These are phyloP conservation scores for Autographa gamma DNA, from an alignment of 2,888 invertebrate species.

Conservation along the genomic window DNA sequence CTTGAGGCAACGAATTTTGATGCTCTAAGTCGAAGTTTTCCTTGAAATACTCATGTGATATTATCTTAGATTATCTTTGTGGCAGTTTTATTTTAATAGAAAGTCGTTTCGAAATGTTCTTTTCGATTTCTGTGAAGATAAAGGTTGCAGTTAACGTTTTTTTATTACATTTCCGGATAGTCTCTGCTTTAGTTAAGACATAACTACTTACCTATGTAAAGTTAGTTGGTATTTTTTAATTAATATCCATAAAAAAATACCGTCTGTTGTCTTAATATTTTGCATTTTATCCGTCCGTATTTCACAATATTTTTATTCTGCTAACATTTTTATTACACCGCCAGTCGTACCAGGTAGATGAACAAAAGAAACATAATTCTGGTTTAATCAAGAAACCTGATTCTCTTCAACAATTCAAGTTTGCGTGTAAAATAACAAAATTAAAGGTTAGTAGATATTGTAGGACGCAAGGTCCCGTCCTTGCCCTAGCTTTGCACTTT, in stretches of 20 bases:
- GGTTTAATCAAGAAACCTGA: conserved; percentile 27
- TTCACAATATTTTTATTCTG: not conserved
- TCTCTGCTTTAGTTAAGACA: no score
- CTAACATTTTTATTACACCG: not conserved
- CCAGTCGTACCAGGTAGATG: not conserved
- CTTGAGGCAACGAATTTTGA: conserved; percentile 64
- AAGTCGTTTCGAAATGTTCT: not conserved
- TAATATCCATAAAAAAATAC: not conserved
- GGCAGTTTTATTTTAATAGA: not conserved
- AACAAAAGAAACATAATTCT: conserved; percentile 9
- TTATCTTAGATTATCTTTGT: conserved; percentile 16
- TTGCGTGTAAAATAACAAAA: conserved; percentile 39
- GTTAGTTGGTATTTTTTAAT: not conserved
- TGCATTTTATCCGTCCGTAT: not conserved
- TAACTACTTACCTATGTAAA: no score
- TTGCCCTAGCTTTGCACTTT: conserved; percentile 57
- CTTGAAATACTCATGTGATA: conserved; percentile 33
- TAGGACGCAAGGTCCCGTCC: conserved; percentile 59
- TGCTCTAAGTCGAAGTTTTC: conserved; percentile 53
- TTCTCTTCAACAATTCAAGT: conserved; percentile 17
- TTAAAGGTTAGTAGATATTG: conserved; percentile 31
- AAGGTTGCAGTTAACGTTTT: not conserved
- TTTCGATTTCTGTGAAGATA: not conserved
- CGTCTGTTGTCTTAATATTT: not conserved
- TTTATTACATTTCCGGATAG: not conserved